Evolutionary conservation across 2,888 invertebrate genomes (phyloP).

Genomic region (Mantis religiosa): DNA sequence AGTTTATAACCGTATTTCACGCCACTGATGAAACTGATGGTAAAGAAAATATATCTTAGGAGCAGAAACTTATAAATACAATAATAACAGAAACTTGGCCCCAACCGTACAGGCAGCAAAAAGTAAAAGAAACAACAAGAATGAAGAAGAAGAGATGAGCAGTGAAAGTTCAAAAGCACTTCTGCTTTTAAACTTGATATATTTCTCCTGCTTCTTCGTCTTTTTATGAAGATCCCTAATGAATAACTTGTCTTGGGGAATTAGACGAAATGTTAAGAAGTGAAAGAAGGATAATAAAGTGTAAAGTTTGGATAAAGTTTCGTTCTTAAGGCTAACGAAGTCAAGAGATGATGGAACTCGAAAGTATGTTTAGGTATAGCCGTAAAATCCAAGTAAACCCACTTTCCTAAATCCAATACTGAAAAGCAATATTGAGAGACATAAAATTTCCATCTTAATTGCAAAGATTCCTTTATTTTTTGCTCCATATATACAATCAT

Average conservation of each 20-base stretch:
- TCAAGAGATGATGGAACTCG: background rate
- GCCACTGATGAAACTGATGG: background rate
- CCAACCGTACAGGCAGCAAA: background rate
- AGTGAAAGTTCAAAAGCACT: background rate
- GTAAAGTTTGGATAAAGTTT: background rate
- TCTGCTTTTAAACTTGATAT: background rate
- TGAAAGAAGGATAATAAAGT: background rate
- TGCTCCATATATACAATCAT: too few species aligned
- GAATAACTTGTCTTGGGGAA: background rate
- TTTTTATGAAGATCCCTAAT: background rate
- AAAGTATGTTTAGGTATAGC: background rate
- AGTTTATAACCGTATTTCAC: background rate
- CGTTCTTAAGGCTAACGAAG: background rate
- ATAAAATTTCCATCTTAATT: too few species aligned
- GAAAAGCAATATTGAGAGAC: too few species aligned
- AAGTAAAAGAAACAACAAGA: background rate
- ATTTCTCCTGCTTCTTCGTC: background rate
- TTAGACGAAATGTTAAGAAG: background rate
- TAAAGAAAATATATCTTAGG: background rate
- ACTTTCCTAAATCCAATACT: background rate
- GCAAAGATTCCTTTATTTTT: too few species aligned
- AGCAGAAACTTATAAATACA: background rate
- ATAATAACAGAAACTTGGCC: background rate
- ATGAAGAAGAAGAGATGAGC: background rate
- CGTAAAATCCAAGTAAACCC: background rate